These are phyloP conservation scores for Peromyscus maniculatus DNA, from an alignment of 2,113 vertebrate genomes.

Conservation along the genomic window DNA sequence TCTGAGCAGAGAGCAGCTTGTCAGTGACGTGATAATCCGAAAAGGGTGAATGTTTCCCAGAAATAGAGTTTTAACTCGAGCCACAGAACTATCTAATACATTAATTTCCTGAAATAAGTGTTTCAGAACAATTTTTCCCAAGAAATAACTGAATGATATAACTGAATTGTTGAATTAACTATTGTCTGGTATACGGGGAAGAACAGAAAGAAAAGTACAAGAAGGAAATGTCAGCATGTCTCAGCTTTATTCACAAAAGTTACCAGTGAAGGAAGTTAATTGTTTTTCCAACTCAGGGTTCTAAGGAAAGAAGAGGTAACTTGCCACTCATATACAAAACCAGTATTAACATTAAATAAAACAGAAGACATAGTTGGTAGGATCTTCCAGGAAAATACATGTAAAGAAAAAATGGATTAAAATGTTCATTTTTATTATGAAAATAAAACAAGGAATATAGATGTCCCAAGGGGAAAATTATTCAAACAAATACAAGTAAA, in stretches of 20 bases:
- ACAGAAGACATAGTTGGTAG: background rate
- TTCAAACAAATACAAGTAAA: background rate
- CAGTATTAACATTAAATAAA: background rate
- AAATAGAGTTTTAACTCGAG: slow-evolving; percentile 56
- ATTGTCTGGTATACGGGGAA: background rate
- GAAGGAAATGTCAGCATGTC: background rate
- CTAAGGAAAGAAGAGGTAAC: background rate
- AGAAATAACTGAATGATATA: background rate
- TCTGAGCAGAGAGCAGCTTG: background rate
- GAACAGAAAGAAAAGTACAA: background rate
- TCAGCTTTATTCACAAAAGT: background rate
- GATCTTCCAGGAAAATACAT: background rate
- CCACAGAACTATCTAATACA: background rate
- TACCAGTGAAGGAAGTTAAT: background rate
- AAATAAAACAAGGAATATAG: background rate
- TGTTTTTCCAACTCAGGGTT: background rate
- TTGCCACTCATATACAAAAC: background rate
- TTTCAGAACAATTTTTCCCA: slow-evolving; percentile 22
- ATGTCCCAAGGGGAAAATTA: background rate
- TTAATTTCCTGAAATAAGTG: slow-evolving; percentile 11
- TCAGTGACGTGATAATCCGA: background rate
- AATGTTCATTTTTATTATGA: background rate
- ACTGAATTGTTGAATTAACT: background rate
- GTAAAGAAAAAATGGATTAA: background rate
- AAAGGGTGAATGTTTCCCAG: slow-evolving; percentile 2